phyloP scores from a whole-genome alignment of 1,140 invertebrate genomes.

The Coboldia fuscipes region DNA sequence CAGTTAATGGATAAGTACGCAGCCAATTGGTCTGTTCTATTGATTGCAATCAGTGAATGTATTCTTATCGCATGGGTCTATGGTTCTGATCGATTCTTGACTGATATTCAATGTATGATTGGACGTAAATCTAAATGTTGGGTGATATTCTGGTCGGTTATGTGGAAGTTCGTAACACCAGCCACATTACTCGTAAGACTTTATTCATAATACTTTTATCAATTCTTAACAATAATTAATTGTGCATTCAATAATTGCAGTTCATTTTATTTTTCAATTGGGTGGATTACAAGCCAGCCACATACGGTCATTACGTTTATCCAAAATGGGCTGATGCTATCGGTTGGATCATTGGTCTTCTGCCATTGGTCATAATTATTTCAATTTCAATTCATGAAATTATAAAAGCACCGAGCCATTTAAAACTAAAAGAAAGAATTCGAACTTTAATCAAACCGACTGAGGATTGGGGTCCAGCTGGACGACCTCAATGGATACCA shows the following conservation, averaged over 20 bases:
- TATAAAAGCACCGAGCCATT: slow-evolving; percentile 26
- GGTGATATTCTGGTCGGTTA: slow-evolving; percentile 55
- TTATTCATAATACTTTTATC: not conserved
- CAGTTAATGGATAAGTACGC: slow-evolving; percentile 73
- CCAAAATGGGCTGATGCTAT: slow-evolving; percentile 54
- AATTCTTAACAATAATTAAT: not conserved
- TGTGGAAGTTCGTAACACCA: slow-evolving; percentile 65
- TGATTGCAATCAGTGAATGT: slow-evolving; percentile 61
- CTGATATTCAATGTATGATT: slow-evolving; percentile 62
- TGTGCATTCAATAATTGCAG: slow-evolving; percentile 22
- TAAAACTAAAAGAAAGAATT: slow-evolving; percentile 28
- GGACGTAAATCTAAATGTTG: slow-evolving; percentile 43
- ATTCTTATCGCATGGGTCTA: slow-evolving; percentile 65
- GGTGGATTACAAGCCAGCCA: slow-evolving; percentile 56
- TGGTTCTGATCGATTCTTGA: slow-evolving; percentile 55
- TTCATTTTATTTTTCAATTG: slow-evolving; percentile 65
- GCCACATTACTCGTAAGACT: slow-evolving; percentile 38
- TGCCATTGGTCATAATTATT: slow-evolving; percentile 48
- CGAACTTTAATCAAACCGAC: slow-evolving; percentile 17
- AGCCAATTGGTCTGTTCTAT: slow-evolving; percentile 63
- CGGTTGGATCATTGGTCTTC: slow-evolving; percentile 52
- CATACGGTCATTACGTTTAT: slow-evolving; percentile 49
- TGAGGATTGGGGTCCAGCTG: slow-evolving; percentile 25
- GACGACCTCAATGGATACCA: slow-evolving; percentile 16
- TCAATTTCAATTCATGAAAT: slow-evolving; percentile 38